phyloP scores from a whole-genome alignment of 2,113 vertebrate genomes.

The Propithecus coquereli region DNA sequence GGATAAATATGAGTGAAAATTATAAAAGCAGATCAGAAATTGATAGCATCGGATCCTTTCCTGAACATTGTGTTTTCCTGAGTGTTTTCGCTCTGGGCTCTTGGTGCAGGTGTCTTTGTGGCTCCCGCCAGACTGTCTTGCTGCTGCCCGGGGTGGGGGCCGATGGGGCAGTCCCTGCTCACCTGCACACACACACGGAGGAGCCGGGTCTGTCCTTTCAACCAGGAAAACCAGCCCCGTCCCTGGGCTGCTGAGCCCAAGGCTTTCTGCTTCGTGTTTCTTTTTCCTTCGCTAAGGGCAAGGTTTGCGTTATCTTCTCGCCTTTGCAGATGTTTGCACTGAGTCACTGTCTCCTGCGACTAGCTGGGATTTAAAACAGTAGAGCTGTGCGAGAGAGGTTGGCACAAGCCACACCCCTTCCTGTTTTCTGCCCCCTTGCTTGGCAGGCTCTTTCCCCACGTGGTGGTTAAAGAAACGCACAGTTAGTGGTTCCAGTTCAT shows the following conservation, averaged over 20 bases:
- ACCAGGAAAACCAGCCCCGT: neutral
- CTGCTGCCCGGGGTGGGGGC: neutral
- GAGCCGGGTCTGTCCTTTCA: neutral
- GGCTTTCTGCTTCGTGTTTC: neutral
- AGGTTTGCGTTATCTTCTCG: neutral
- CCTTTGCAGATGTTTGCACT: too few relatives aligned
- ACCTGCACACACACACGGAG: neutral
- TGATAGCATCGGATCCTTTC: accelerated
- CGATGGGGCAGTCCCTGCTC: accelerated
- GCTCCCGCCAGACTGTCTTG: accelerated
- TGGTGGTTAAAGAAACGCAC: neutral
- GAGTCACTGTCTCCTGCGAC: too few relatives aligned
- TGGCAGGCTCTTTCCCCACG: neutral
- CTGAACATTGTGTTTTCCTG: accelerated
- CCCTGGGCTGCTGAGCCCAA: neutral
- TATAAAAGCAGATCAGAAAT: accelerated
- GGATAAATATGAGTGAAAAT: neutral
- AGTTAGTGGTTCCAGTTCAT: neutral
- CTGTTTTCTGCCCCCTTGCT: too few relatives aligned
- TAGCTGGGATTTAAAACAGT: neutral
- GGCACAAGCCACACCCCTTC: accelerated
- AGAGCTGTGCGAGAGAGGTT: neutral
- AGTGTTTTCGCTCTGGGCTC: neutral
- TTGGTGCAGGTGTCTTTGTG: accelerated
- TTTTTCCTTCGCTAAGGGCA: neutral